Percentiles rank a stretch among this genome's conserved stretches.
phyloP scores from a whole-genome alignment of 2,113 vertebrate species.

The Phoenicopterus ruber region DNA sequence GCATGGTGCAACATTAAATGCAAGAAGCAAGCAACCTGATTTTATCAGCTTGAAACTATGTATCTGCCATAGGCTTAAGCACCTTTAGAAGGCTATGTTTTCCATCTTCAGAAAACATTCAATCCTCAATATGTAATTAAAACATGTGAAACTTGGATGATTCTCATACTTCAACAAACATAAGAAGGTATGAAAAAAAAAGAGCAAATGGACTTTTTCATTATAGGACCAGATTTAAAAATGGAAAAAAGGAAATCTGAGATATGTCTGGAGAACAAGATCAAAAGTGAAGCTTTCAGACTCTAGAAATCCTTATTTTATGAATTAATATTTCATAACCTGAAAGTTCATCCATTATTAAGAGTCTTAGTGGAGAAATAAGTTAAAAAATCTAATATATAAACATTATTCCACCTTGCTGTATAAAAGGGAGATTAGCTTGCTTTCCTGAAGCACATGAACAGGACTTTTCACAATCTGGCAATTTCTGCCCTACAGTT shows the following conservation, averaged over 20 bases:
- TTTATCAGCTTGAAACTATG: neutral
- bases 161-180: neutral
- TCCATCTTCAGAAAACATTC: neutral
- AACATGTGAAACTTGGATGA: neutral
- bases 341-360: constrained; percentile 4
- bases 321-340: neutral
- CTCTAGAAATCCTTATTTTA: neutral
- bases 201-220: neutral
- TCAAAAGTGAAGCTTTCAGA: neutral
- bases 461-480: neutral
- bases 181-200: neutral
- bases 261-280: neutral
- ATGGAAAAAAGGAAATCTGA: neutral
- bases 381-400: neutral
- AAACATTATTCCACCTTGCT: neutral
- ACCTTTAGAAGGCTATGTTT: neutral
- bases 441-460: neutral
- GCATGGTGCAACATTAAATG: neutral
- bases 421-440: neutral
- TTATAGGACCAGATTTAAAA: neutral
- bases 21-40: neutral
- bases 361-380: neutral
- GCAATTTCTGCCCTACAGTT: neutral
- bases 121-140: neutral
- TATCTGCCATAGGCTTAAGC: neutral